These are phyloP conservation scores for Nesometra sesokonis DNA, from an alignment of 35 echinoderm and acorn worm genomes.

Conservation along the genomic window DNA sequence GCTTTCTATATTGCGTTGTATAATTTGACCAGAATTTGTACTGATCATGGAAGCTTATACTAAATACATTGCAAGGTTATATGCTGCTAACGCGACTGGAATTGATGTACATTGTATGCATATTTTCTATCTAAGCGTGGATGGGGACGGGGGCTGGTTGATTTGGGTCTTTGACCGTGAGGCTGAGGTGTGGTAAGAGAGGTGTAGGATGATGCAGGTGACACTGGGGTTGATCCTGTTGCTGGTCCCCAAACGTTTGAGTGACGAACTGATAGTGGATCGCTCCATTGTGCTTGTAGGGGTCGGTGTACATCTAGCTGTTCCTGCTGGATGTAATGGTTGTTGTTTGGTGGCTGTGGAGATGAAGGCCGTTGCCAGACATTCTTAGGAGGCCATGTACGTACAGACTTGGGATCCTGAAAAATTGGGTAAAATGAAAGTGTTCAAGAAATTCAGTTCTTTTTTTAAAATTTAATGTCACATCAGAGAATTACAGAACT, in stretches of 20 bases:
- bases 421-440: not conserved
- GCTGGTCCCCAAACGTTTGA: conserved; percentile 55
- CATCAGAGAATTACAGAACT: too few relatives aligned
- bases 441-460: not conserved
- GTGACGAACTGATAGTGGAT: conserved; percentile 62
- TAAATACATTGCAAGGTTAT: too few relatives aligned
- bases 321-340: conserved; percentile 21
- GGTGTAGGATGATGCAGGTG: conserved; percentile 61
- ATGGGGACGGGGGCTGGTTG: not conserved
- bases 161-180: conserved; percentile 2
- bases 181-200: conserved; percentile 17
- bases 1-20: not conserved
- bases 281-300: conserved; percentile 89
- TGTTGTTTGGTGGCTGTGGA: conserved; percentile 39
- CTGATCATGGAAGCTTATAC: too few relatives aligned
- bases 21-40: too few relatives aligned
- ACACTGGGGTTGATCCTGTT: conserved; percentile 74
- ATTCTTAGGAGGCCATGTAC: conserved; percentile 95
- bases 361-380: conserved; percentile 56
- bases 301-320: conserved; percentile 78
- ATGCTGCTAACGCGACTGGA: not conserved
- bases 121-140: conserved; percentile 63
- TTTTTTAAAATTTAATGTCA: too few relatives aligned
- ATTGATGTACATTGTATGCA: conserved; percentile 44
- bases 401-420: conserved; percentile 80